Conservation (phyloP, 2,113 vertebrate species). For the Podocnemis expansa region DNA sequence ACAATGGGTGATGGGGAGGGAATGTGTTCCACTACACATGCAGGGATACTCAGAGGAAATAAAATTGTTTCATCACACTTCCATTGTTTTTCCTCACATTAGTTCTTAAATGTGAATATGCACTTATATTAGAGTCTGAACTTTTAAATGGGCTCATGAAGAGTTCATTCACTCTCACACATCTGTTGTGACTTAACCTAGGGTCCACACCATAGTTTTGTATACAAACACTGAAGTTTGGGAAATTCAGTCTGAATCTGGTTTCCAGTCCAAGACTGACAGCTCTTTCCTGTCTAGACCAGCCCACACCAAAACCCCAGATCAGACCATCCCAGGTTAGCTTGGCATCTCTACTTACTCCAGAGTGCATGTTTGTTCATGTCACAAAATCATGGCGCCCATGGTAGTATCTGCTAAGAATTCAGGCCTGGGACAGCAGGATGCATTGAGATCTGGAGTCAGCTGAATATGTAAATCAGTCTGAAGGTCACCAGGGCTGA, state of each 20-base stretch:
- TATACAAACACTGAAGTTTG: neutral
- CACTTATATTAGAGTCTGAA: neutral
- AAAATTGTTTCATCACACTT: constrained; percentile 17
- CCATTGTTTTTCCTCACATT: too few species aligned
- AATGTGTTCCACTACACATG: neutral
- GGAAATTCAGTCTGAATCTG: neutral
- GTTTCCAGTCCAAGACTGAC: neutral
- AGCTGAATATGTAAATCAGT: constrained; percentile 15
- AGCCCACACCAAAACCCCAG: neutral
- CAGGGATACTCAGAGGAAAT: neutral
- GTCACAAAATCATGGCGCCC: neutral
- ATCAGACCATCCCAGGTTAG: neutral
- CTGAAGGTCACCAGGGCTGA: neutral
- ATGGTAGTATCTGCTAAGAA: neutral
- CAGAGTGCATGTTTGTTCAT: neutral
- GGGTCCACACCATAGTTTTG: neutral
- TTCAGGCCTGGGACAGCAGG: constrained; percentile 8
- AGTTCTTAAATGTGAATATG: neutral
- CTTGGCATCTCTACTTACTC: neutral
- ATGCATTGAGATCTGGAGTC: constrained; percentile 16
- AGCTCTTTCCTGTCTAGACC: neutral
- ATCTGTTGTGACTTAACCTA: neutral
- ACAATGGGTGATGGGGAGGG: constrained; percentile 18
- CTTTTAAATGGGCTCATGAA: neutral
- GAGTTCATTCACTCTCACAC: neutral